A percentile compares a stretch with the other conserved stretches of the same genome.
These are phyloP conservation scores for Misgurnus mizolepis DNA, from an alignment of 2,113 vertebrate genomes.

Conservation along the genomic window DNA sequence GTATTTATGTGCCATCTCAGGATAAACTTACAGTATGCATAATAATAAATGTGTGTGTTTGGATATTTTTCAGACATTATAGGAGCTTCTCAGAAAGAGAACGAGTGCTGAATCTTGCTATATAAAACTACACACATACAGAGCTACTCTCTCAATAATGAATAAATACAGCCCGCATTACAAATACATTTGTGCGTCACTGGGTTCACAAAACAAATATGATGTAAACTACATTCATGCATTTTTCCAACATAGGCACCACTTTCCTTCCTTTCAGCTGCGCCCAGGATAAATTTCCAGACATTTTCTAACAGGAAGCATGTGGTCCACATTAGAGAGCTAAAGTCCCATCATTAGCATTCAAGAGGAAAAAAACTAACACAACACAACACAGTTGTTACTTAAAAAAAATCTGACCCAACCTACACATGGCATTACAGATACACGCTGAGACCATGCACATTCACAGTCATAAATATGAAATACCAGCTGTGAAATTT, in stretches of 20 bases:
- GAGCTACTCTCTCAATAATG: too few relatives aligned
- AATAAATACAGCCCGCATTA: too few relatives aligned
- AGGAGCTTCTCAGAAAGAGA: too few relatives aligned
- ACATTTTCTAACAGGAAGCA: conserved; percentile 37
- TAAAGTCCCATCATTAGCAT: conserved; percentile 41
- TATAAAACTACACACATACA: too few relatives aligned
- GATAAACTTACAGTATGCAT: too few relatives aligned
- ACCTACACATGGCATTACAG: background rate
- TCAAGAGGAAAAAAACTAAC: conserved; percentile 34
- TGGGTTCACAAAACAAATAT: too few relatives aligned
- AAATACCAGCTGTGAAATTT: conserved; percentile 20
- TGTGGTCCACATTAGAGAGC: conserved; percentile 40
- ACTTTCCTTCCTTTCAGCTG: conserved; percentile 14
- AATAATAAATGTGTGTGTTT: too few relatives aligned
- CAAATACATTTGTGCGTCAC: too few relatives aligned
- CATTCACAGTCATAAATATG: background rate
- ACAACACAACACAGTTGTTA: background rate
- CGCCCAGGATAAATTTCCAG: conserved; percentile 37
- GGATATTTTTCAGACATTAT: too few relatives aligned
- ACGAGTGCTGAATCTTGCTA: too few relatives aligned
- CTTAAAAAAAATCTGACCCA: background rate
- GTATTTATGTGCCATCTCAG: too few relatives aligned
- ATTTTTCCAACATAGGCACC: conserved; percentile 23
- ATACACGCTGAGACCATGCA: background rate
- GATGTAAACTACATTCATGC: background rate